Evolutionary conservation across 2,797 vertebrate species (phyloP).

Genomic region (Tokudaia tokunoshimensis): DNA sequence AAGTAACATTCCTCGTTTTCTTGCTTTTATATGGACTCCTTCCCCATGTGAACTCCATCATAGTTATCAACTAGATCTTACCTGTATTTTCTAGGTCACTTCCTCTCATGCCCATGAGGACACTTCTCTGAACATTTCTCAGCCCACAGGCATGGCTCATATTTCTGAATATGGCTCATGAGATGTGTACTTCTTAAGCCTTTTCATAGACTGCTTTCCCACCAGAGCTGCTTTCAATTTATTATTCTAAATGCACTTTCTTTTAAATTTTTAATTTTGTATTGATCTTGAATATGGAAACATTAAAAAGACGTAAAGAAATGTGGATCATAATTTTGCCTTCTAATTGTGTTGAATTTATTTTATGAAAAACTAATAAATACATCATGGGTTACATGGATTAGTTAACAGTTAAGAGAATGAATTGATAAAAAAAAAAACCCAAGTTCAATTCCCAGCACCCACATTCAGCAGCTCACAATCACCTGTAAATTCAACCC

Average conservation of each 20-base stretch:
- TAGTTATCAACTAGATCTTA: slow-evolving; percentile 3
- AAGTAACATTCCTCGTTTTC: slow-evolving; percentile 1
- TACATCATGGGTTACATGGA: background rate
- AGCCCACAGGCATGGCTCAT: background rate
- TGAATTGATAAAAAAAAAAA: background rate
- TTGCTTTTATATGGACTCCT: background rate
- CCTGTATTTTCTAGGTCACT: background rate
- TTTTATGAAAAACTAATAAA: slow-evolving; percentile 28
- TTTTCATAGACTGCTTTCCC: background rate
- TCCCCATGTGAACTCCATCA: background rate
- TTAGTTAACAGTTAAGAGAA: background rate
- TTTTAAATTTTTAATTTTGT: slow-evolving; percentile 35
- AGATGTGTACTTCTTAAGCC: background rate
- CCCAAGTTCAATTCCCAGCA: background rate
- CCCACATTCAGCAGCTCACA: background rate
- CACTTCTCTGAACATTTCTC: background rate
- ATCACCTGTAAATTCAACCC: background rate
- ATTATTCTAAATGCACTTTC: slow-evolving; percentile 13
- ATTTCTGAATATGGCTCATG: background rate
- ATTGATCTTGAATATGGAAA: slow-evolving; percentile 46
- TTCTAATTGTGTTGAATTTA: background rate
- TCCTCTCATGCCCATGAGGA: background rate
- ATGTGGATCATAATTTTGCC: background rate
- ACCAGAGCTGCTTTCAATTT: background rate
- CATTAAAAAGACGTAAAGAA: slow-evolving; percentile 11